Evolutionary conservation across 2,797 vertebrate species (phyloP), one percentile per base, ranked within the genome.

Genomic region (Eleutherodactylus coqui): DNA sequence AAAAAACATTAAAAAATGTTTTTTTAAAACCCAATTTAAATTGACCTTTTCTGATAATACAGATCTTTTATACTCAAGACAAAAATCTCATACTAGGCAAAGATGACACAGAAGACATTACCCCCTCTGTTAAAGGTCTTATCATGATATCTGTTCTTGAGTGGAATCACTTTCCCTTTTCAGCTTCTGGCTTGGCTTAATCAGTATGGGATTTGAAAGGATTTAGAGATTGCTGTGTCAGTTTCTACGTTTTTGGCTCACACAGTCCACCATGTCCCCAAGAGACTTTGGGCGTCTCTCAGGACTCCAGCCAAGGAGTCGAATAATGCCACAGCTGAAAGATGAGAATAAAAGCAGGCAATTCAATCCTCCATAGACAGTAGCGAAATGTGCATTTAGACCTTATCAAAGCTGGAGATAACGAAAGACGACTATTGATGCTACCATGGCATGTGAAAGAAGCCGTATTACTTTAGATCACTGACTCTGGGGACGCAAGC

Each of bases 341-440:
- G 72, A 82, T 53, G 14, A 86, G 85, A 58, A 86, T 69, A 69
- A 82, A 60, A 76, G 85, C 79, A 9, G 41, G 85, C 70, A 82
- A 81, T 43, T 67, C 43, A 55, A 78, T 82, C 79, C 60, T 45
- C 47, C 27, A 41, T 41, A 36, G 41, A 38, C 17, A 47, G 38
- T 38, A 82, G 58, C 7, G 16, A 79, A 76, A 70, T 85, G 45
- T 29, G 43, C 58, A 82, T 77, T 86, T 77, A 84, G 21, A 51
- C n/a, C 27, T 75, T 55, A 82, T 83, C 73, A 79, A 1, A 51
- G 41, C 51, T 75, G 34, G 21, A 73, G 24, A 75, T 67, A 75
- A 67, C 32, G 36, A 51, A 76, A 75, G 69, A 16, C 70, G 43
- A 8, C 78, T 49, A 38, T 75, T 67, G 21, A 86, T 75, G 45